Base-by-base conservation (phyloP, 2,888 invertebrate species). In the Melipona beecheii region DNA sequence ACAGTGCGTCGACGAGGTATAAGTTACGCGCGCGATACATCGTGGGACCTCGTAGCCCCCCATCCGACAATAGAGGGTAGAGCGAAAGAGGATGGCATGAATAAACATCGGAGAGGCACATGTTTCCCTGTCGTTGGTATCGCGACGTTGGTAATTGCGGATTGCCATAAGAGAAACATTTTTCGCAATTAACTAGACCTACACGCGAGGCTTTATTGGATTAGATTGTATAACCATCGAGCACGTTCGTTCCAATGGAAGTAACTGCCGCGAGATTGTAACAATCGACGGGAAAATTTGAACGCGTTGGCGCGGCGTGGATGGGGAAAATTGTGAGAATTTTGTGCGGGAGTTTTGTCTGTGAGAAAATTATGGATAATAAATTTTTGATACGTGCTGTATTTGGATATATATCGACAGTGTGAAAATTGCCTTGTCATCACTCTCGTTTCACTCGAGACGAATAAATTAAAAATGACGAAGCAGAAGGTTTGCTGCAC, bases 21-120 rank as follows among this genome's bases (percentile, higher is more conserved):
- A 87, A 85, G 87, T 89, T 83, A 81, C 75, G 77, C 68, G 64
- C 60, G 72, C 78, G 89, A 89, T 89, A 71, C 69, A 83, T 83
- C 88, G 89, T 89, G 88, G 79, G 90, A 83, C 66, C 78, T 68
- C 68, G 74, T 31, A 66, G 79, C 60, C 64, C 70, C 43, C 9
- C 43, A 11, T 52, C 27, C 68, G 66, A 82, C 86, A 87, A 89
- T 87, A 75, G 79, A 81, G 78, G 75, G 62, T 74, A 70, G 71
- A 60, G 74, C 64, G 78, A 68, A 74, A 62, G 54, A 78, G 68
- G 76, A 58, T 43, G 43, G 65, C 72, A 85, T 89, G 88, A 89
- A 88, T 89, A 87, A 87, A 88, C 86, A 88, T 89, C 79, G 52
- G 81, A 77, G 62, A 43, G 65, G 49, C 69, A 71, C 77, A 56